Base-by-base conservation (phyloP, 2,888 invertebrate genomes). In the Sarcophaga subvicina region DNA sequence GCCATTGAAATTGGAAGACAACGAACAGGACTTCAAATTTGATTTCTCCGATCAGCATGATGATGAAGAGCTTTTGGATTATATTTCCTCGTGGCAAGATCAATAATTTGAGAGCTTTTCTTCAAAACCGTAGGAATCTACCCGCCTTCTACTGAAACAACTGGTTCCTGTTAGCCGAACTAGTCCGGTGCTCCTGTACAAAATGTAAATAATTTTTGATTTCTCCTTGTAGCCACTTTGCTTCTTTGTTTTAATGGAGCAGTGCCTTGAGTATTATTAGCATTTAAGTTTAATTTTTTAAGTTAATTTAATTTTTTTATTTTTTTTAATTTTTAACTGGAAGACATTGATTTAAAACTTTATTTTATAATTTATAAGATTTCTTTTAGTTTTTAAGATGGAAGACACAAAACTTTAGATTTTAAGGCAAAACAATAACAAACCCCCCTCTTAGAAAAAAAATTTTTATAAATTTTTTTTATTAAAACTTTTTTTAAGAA, bases 51-150 rank as follows among this genome's bases (percentile, higher is more conserved):
- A 98, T 93, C 97, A 96, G 91, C 97, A 97, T 37, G 97, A 97
- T 93, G 98, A 98, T 93, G 98, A 98, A 93, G 98, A 98, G 91
- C 95, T 98, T 37, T 95, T 98, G 75, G 98, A 98, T 88, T 93
- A 93, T 73, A 93, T 93, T 79, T 93, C 93, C 59, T 92, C 92
- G 72, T 93, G 93, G 93, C 93, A 93, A 88, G 92, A 93, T 79
- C 92, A 93, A 89, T 93, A 89, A 91, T 72, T 6, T n/a, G 27
- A 0, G 47, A 96, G 66, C 45, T 80, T 78, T 69, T 12, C 47
- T 3, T 45, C 49, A n/a, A 45, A 64, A 11, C 1, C 37, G 2
- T 62, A 12, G 75, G 87, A 78, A 75, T 71, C 79, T 25, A 87
- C 86, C 88, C 84, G 89, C 89, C 88, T 82, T 73, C 37, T 27